A percentile compares a stretch with the other conserved stretches of the same genome.
phyloP scores from a whole-genome alignment of 1,140 invertebrate genomes.

The Drosophila cardini region DNA sequence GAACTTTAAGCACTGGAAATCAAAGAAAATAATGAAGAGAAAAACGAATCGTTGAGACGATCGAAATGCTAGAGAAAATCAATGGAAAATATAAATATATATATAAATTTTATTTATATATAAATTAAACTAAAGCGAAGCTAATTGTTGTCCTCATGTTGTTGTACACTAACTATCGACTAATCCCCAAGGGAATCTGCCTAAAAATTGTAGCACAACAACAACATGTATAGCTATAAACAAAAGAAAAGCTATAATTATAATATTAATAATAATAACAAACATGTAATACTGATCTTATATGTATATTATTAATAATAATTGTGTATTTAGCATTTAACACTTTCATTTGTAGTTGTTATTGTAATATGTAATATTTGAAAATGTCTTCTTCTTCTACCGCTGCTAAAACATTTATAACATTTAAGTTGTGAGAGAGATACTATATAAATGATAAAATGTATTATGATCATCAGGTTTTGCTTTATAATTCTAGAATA shows the following conservation, averaged over 20 bases:
- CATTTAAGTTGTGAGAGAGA: constrained; percentile 7
- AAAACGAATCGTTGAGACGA: neutral
- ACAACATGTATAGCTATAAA: constrained; percentile 26
- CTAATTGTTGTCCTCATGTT: constrained; percentile 17
- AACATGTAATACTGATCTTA: neutral
- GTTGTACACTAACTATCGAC: constrained; percentile 21
- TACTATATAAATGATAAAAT: constrained; percentile 1
- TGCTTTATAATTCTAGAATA: neutral
- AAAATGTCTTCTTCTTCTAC: constrained; percentile 35
- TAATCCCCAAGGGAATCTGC: constrained; percentile 44
- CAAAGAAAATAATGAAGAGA: neutral
- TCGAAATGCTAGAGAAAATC: neutral
- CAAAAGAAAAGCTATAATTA: neutral
- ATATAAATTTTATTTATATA: constrained; percentile 5
- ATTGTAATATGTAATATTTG: constrained; percentile 36
- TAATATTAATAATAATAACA: constrained; percentile 11
- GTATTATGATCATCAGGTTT: constrained; percentile 30
- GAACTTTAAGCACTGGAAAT: constrained; percentile 1
- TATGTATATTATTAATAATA: constrained; percentile 17
- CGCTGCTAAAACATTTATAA: constrained; percentile 1
- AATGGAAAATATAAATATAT: neutral
- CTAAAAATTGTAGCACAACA: constrained; percentile 8
- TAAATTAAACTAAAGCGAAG: neutral
- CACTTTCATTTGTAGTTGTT: constrained; percentile 29
- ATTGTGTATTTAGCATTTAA: constrained; percentile 52